Evolutionary conservation across 2,113 vertebrate genomes (phyloP).

Genomic region (Oxyura jamaicensis): DNA sequence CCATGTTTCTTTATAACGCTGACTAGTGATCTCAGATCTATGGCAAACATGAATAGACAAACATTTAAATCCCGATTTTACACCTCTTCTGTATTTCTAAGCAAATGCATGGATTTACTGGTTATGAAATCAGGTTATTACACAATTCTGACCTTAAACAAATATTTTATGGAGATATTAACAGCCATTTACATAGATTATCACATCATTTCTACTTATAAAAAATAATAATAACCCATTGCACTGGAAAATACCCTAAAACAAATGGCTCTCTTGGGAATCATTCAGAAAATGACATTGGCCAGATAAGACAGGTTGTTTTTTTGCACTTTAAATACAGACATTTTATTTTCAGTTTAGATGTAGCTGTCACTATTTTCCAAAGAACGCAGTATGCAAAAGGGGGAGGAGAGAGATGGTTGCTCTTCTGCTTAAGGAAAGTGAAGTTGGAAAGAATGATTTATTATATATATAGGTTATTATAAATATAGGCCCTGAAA

Average conservation of each 20-base stretch:
- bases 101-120: neutral
- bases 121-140: conserved; percentile 20
- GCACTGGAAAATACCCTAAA: neutral
- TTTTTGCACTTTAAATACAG: neutral
- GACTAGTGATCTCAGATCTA: neutral
- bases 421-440: neutral
- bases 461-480: neutral
- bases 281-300: neutral
- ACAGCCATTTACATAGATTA: neutral
- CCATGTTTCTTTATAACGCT: neutral
- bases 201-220: neutral
- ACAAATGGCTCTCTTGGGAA: neutral
- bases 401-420: neutral
- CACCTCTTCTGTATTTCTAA: neutral
- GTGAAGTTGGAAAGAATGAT: neutral
- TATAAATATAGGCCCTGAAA: neutral
- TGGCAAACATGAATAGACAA: neutral
- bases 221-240: neutral
- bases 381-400: neutral
- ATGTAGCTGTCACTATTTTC: neutral
- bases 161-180: conserved; percentile 11
- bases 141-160: neutral
- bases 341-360: neutral
- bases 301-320: neutral
- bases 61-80: neutral